Evolutionary conservation across 2,797 vertebrate genomes (phyloP).

Genomic region (Echiichthys vipera): DNA sequence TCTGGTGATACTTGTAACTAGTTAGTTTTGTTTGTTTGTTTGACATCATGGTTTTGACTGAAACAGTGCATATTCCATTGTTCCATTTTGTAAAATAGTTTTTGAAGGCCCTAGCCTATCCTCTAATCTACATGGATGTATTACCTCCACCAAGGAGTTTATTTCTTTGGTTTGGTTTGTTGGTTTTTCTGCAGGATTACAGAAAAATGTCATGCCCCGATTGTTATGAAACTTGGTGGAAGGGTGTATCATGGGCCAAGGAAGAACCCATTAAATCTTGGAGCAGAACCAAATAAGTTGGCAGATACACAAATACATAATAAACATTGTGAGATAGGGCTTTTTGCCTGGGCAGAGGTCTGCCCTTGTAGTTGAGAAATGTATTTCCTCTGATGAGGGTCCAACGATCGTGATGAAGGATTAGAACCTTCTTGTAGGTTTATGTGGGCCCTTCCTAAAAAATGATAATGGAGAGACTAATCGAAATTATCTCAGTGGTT

Average conservation of each 20-base stretch:
- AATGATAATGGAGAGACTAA: conserved; percentile 33
- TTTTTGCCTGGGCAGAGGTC: too few species aligned
- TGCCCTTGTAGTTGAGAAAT: too few species aligned
- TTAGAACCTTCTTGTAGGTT: conserved; percentile 23
- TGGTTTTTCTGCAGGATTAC: too few species aligned
- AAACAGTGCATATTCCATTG: background rate
- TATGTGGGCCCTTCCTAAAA: conserved; percentile 28
- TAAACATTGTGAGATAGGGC: too few species aligned
- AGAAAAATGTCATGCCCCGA: too few species aligned
- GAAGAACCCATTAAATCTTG: too few species aligned
- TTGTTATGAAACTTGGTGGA: too few species aligned
- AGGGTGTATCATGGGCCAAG: too few species aligned
- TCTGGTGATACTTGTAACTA: background rate
- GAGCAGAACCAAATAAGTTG: too few species aligned
- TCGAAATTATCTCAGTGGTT: conserved; percentile 38
- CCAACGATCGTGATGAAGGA: conserved; percentile 15
- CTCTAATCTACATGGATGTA: background rate
- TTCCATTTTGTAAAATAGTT: background rate
- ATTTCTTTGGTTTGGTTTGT: too few species aligned
- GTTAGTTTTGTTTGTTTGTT: background rate
- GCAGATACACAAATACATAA: too few species aligned
- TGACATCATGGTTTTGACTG: background rate
- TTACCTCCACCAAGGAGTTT: too few species aligned
- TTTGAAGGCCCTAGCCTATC: background rate
- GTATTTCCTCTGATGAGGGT: conserved; percentile 19